A percentile compares a stretch with the other conserved stretches of the same genome.
Evolutionary conservation across 2,113 vertebrate species (phyloP).

Genomic region (Chitala chitala): DNA sequence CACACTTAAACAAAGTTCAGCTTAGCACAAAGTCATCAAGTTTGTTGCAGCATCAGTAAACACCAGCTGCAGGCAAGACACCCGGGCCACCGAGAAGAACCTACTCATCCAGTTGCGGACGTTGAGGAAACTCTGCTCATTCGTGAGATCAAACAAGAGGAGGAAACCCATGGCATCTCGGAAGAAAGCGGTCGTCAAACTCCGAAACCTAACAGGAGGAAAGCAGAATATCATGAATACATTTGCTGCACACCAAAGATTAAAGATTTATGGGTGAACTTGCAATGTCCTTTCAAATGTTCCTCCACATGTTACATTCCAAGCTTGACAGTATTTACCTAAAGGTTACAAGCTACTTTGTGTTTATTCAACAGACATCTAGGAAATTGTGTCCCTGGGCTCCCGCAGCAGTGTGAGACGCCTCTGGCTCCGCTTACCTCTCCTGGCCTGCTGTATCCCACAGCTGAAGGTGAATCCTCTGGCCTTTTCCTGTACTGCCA

Average conservation of each 20-base stretch:
- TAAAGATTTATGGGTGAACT: neutral
- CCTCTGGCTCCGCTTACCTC: slow-evolving; percentile 60
- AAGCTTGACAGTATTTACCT: too few relatives aligned
- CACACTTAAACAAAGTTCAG: neutral
- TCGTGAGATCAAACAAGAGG: slow-evolving; percentile 91
- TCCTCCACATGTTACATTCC: too few relatives aligned
- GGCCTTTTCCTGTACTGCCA: slow-evolving; percentile 69
- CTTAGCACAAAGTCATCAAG: too few relatives aligned
- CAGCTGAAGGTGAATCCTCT: slow-evolving; percentile 93
- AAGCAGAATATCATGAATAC: neutral
- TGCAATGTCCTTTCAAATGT: too few relatives aligned
- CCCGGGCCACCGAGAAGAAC: slow-evolving; percentile 36
- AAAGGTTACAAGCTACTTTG: too few relatives aligned
- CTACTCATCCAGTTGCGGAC: slow-evolving; percentile 98
- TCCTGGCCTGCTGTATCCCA: slow-evolving; percentile 98
- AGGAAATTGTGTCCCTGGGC: too few relatives aligned
- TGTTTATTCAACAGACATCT: too few relatives aligned
- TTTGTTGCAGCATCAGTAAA: too few relatives aligned
- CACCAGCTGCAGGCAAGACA: neutral
- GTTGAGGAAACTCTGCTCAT: slow-evolving; percentile 95
- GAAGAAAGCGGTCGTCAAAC: slow-evolving; percentile 96
- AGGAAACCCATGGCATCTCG: slow-evolving; percentile 98
- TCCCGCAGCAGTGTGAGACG: neutral
- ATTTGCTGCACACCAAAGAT: too few relatives aligned
- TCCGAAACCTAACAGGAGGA: slow-evolving; percentile 75